Evolutionary conservation across 2,888 invertebrate genomes (phyloP).

Genomic region (Amphipyra berbera): DNA sequence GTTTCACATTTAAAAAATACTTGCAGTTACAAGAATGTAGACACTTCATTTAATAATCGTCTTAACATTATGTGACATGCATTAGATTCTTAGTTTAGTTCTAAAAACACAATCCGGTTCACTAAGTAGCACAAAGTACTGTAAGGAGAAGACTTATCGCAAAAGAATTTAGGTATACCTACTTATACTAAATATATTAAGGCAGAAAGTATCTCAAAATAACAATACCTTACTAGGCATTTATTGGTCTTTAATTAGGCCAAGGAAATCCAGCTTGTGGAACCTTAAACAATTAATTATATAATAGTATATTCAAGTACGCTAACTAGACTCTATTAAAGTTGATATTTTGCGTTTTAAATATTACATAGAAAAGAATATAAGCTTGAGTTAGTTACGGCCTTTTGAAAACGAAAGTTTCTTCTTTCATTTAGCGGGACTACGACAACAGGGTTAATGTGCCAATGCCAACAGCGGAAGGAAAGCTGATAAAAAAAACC

Average conservation of each 20-base stretch:
- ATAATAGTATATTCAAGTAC: not conserved
- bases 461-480: constrained; percentile 75
- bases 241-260: constrained; percentile 18
- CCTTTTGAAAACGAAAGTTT: constrained; percentile 75
- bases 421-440: constrained; percentile 67
- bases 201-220: constrained; percentile 14
- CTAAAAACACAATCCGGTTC: constrained; percentile 44
- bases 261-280: constrained; percentile 12
- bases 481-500: constrained; percentile 74
- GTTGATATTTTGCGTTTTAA: constrained; percentile 7
- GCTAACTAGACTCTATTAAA: not conserved
- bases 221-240: not conserved
- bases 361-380: constrained; percentile 14
- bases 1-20: constrained; percentile 60
- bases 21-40: constrained; percentile 8
- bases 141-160: constrained; percentile 37
- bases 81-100: constrained; percentile 17
- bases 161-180: constrained; percentile 25
- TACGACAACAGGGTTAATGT: constrained; percentile 75
- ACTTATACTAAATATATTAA: constrained; percentile 10
- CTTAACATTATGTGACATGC: constrained; percentile 4
- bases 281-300: not conserved
- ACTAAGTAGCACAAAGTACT: constrained; percentile 52
- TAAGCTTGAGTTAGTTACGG: constrained; percentile 36
- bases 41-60: not conserved